These are phyloP conservation scores for Candoia aspera DNA, from an alignment of 2,113 vertebrate genomes.

Conservation along the genomic window DNA sequence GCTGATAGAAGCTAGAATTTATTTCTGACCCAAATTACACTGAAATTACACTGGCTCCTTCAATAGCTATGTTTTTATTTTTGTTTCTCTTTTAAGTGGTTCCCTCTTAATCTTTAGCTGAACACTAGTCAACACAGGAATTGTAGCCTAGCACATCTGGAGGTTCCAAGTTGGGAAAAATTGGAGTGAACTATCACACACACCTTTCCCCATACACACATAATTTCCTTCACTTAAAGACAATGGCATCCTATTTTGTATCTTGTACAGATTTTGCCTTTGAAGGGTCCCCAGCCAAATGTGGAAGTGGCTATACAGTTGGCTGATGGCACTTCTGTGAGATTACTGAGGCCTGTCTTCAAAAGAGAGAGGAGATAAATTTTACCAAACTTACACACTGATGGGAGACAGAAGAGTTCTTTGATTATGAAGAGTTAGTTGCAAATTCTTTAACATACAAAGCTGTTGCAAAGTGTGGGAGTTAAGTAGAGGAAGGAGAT, in stretches of 20 bases:
- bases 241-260: background rate
- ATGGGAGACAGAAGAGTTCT: background rate
- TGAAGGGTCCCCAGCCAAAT: background rate
- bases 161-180: background rate
- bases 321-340: background rate
- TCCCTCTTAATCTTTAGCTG: background rate
- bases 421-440: background rate
- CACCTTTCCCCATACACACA: background rate
- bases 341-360: background rate
- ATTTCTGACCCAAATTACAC: slow-evolving; percentile 23
- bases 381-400: background rate
- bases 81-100: background rate
- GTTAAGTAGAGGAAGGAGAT: background rate
- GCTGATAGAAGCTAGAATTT: background rate
- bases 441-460: background rate
- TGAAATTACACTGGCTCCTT: background rate
- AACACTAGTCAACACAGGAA: background rate
- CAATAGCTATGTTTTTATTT: background rate
- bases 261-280: background rate
- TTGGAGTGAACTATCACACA: background rate
- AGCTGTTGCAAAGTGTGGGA: background rate
- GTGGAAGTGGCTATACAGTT: background rate
- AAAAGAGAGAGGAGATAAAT: background rate
- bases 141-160: background rate
- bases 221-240: background rate